Evolutionary conservation across 2,888 invertebrate species (phyloP).

Genomic region (Chymomyza procnemis): DNA sequence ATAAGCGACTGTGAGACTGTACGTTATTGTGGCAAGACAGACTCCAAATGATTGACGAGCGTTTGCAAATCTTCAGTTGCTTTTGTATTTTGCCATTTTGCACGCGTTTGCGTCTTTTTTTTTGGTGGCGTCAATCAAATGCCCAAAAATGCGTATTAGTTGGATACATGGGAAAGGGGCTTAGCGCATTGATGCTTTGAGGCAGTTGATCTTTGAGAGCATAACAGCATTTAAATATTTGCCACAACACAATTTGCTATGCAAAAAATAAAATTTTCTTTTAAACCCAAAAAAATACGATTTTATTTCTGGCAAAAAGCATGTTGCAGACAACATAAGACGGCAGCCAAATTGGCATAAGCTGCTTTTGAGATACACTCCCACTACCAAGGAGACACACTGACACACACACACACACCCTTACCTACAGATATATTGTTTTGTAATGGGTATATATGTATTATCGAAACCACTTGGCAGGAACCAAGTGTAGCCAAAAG

Average conservation of each 20-base stretch:
- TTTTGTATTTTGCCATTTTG: background rate
- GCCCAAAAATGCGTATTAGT: background rate
- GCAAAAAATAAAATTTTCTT: background rate
- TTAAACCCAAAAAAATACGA: slow-evolving; percentile 22
- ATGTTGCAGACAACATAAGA: slow-evolving; percentile 29
- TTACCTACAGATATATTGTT: background rate
- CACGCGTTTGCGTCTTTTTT: background rate
- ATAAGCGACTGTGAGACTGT: background rate
- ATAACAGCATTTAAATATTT: slow-evolving; percentile 22
- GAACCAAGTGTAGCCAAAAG: background rate
- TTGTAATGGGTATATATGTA: background rate
- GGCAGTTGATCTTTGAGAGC: background rate
- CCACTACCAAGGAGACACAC: background rate
- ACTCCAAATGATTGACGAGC: background rate
- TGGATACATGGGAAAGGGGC: background rate
- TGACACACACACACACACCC: background rate
- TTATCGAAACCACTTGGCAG: background rate
- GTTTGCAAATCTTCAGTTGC: background rate
- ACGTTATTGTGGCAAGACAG: background rate
- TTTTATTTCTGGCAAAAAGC: slow-evolving; percentile 30
- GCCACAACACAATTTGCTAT: slow-evolving; percentile 11
- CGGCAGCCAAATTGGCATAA: slow-evolving; percentile 56
- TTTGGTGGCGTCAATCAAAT: background rate
- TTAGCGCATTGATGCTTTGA: background rate
- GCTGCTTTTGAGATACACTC: slow-evolving; percentile 36